Evolutionary conservation across 2,888 invertebrate species (phyloP).

Genomic region (Thysanoteuthis rhombus): DNA sequence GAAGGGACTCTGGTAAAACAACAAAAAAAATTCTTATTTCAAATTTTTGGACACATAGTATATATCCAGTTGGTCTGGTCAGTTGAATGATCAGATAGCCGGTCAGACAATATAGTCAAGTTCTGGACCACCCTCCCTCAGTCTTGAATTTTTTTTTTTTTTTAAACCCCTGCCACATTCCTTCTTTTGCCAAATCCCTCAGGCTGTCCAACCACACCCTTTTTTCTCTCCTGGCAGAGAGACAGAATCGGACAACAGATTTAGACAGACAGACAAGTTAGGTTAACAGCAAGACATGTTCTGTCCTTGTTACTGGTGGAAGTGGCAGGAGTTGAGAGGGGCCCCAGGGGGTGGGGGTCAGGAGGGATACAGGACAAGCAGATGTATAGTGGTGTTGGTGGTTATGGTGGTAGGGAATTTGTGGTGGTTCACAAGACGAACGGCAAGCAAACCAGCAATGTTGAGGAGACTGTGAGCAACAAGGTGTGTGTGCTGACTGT

Average conservation of each 20-base stretch:
- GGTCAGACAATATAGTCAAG: neutral
- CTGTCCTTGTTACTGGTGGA: neutral
- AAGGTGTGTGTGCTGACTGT: neutral
- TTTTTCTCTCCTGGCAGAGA: neutral
- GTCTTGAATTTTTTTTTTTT: neutral
- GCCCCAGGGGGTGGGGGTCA: neutral
- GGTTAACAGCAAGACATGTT: constrained; percentile 12
- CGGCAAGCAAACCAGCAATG: neutral
- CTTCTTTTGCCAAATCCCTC: neutral
- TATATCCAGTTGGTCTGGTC: neutral
- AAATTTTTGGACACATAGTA: neutral
- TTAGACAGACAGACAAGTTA: neutral
- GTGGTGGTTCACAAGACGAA: neutral
- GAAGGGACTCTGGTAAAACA: neutral
- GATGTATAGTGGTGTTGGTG: neutral
- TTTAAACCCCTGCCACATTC: neutral
- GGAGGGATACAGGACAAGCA: neutral
- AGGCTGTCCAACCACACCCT: neutral
- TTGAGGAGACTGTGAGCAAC: neutral
- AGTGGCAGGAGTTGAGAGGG: neutral
- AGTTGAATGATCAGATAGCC: neutral
- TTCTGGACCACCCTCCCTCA: neutral
- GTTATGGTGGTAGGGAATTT: neutral
- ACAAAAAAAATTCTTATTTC: neutral
- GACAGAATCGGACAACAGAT: neutral